phyloP scores from a whole-genome alignment of 2,888 invertebrate genomes.

The Pseudanteris insignis region DNA sequence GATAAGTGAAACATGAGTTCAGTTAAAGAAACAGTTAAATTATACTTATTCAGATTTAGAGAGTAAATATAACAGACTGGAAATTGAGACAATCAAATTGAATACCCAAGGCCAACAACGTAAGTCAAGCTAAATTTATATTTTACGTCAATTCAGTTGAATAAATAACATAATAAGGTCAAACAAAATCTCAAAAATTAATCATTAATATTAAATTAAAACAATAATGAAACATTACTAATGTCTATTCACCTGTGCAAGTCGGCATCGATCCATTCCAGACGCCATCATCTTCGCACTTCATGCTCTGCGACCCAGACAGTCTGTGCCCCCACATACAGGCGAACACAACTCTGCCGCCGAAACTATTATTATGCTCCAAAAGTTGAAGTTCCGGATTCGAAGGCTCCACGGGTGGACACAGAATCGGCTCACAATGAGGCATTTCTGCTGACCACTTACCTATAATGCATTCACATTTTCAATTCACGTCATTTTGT shows the following conservation, averaged over 20 bases:
- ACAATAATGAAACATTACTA: constrained; percentile 32
- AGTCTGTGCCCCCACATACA: constrained; percentile 87
- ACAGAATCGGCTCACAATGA: constrained; percentile 80
- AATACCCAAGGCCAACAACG: too few species aligned
- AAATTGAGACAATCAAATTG: too few species aligned
- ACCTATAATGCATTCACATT: too few species aligned
- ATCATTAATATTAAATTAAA: too few species aligned
- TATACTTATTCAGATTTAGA: too few species aligned
- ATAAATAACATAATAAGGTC: too few species aligned
- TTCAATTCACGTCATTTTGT: constrained; percentile 14
- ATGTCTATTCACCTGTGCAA: constrained; percentile 73
- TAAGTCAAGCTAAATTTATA: too few species aligned
- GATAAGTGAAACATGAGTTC: too few species aligned
- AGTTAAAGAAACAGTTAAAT: too few species aligned
- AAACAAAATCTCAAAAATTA: constrained; percentile 5
- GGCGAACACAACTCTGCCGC: constrained; percentile 82
- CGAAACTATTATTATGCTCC: constrained; percentile 83
- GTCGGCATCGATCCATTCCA: constrained; percentile 83
- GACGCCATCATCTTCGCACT: constrained; percentile 80
- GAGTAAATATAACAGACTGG: too few species aligned
- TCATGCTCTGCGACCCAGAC: constrained; percentile 79
- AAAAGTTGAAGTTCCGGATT: constrained; percentile 79
- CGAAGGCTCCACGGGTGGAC: constrained; percentile 75
- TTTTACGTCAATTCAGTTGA: too few species aligned
- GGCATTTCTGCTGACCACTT: constrained; percentile 82